phyloP scores from a whole-genome alignment of 2,888 invertebrate species.

The Drosophila prostipennis region DNA sequence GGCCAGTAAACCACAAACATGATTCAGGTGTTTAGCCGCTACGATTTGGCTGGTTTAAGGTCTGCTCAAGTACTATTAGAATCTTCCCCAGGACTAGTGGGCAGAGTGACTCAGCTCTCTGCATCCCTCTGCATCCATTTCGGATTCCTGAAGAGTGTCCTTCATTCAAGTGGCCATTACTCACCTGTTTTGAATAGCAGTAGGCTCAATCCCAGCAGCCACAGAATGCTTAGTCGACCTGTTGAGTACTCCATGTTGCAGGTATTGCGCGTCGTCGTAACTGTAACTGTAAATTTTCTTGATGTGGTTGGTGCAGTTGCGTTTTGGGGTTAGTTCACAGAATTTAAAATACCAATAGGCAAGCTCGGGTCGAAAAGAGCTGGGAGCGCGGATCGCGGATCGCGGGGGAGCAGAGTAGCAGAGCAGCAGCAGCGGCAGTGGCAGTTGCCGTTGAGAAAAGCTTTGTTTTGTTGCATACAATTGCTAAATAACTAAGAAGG shows the following conservation, averaged over 20 bases:
- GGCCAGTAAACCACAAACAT: conserved; percentile 1
- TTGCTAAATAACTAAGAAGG: conserved; percentile 50
- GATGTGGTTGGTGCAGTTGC: conserved; percentile 56
- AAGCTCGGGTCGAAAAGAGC: conserved; percentile 28
- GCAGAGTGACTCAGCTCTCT: conserved; percentile 32
- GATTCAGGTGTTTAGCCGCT: not conserved
- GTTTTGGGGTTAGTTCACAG: conserved; percentile 71
- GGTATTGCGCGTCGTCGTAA: conserved; percentile 66
- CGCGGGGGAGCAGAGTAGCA: conserved; percentile 19
- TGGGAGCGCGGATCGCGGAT: conserved; percentile 21
- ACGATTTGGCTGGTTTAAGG: not conserved
- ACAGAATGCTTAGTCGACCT: conserved; percentile 76
- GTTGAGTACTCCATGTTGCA: conserved; percentile 73
- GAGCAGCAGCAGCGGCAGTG: conserved; percentile 29
- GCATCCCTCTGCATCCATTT: not conserved
- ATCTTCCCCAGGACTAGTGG: conserved; percentile 5
- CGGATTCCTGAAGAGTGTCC: not conserved
- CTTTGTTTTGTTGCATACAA: conserved; percentile 42
- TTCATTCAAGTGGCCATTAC: conserved; percentile 34
- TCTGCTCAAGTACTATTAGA: conserved; percentile 31
- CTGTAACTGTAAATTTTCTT: conserved; percentile 71
- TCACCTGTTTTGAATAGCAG: conserved; percentile 82
- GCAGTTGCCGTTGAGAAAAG: conserved; percentile 41
- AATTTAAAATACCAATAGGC: conserved; percentile 59
- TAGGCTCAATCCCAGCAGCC: conserved; percentile 82